These are phyloP conservation scores for Leptinotarsa defecta DNA, from an alignment of 1,140 invertebrate genomes.

Conservation along the genomic window DNA sequence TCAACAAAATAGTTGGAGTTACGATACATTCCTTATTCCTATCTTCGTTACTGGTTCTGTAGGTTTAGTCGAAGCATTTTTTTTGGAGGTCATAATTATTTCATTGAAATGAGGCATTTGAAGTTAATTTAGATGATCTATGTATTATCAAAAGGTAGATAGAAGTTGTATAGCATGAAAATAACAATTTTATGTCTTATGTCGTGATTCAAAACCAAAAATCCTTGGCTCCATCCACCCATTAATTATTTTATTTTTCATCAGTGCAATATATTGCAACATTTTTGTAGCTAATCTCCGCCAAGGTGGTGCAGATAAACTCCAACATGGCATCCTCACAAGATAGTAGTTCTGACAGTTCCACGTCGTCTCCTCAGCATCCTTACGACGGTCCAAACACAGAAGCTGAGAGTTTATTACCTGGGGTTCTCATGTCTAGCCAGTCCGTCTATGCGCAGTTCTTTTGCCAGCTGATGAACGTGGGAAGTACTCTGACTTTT, in stretches of 20 bases:
- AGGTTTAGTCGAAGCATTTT: too few species aligned
- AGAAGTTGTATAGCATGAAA: too few species aligned
- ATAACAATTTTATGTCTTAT: too few species aligned
- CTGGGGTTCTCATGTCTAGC: conserved; percentile 81
- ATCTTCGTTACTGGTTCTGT: too few species aligned
- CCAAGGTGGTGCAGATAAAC: conserved; percentile 81
- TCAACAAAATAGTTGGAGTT: too few species aligned
- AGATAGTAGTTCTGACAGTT: conserved; percentile 65
- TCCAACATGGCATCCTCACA: conserved; percentile 85
- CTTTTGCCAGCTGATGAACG: conserved; percentile 87
- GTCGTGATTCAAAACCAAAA: too few species aligned
- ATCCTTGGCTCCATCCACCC: not conserved
- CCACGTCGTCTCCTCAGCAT: conserved; percentile 84
- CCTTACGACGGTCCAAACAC: conserved; percentile 76
- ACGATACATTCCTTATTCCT: too few species aligned
- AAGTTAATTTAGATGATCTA: too few species aligned
- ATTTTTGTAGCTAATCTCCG: conserved; percentile 72
- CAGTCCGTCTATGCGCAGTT: conserved; percentile 83
- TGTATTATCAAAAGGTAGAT: too few species aligned
- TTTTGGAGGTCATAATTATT: too few species aligned
- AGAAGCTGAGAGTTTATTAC: conserved; percentile 85
- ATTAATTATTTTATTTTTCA: conserved; percentile 36
- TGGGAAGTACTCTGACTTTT: conserved; percentile 82
- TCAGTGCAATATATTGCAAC: conserved; percentile 2
- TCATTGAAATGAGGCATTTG: too few species aligned